Evolutionary conservation across 2,113 vertebrate species (phyloP).

Genomic region (Monopterus albus): DNA sequence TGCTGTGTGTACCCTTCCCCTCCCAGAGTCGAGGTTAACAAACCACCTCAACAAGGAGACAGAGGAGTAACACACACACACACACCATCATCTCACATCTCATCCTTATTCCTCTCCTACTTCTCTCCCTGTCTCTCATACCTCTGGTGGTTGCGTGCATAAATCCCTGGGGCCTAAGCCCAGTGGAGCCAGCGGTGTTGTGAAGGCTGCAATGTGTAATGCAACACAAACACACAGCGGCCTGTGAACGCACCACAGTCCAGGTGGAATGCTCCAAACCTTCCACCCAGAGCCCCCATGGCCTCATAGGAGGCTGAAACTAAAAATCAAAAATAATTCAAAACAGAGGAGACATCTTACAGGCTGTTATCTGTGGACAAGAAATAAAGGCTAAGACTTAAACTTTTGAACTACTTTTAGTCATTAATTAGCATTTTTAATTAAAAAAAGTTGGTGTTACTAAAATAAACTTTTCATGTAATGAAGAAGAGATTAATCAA

Average conservation of each 20-base stretch:
- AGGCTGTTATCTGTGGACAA: conserved; percentile 27
- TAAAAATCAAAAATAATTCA: conserved; percentile 49
- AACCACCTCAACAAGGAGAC: conserved; percentile 56
- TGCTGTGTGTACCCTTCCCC: conserved; percentile 40
- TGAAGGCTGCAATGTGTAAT: conserved; percentile 69
- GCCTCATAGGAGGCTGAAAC: conserved; percentile 34
- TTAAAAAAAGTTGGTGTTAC: neutral
- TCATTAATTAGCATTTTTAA: neutral
- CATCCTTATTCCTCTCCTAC: conserved; percentile 41
- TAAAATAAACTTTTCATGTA: neutral
- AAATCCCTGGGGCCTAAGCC: conserved; percentile 72
- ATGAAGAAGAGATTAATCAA: too few species aligned
- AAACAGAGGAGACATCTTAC: conserved; percentile 26
- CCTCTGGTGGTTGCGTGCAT: conserved; percentile 58
- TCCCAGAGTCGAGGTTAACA: conserved; percentile 68
- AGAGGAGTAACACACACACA: conserved; percentile 38
- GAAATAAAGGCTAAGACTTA: too few species aligned
- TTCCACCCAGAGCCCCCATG: conserved; percentile 45
- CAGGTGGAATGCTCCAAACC: conserved; percentile 71
- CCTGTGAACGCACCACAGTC: conserved; percentile 48
- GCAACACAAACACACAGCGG: conserved; percentile 74
- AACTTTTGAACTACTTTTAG: too few species aligned
- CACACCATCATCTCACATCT: conserved; percentile 35
- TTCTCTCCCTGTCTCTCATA: conserved; percentile 36
- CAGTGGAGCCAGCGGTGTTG: conserved; percentile 76